A percentile compares a stretch with the other conserved stretches of the same genome.
These are phyloP conservation scores for Poeciliopsis gracilis DNA, from an alignment of 2,797 vertebrate species.

Conservation along the genomic window DNA sequence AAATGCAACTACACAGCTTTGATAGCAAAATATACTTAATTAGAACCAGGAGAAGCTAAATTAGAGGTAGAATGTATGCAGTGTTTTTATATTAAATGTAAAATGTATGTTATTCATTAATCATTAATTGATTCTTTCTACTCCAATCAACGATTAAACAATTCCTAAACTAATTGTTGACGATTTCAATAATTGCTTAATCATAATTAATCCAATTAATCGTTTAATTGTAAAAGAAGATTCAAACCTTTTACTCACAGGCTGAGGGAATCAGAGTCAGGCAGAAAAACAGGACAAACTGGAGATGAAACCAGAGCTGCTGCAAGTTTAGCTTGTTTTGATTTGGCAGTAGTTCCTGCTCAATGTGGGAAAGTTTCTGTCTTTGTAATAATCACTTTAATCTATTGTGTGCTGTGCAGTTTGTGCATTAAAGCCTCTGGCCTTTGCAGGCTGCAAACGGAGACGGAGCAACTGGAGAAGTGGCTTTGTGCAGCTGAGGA, in stretches of 20 bases:
- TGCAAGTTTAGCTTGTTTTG: slow-evolving; percentile 27
- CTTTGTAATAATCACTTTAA: neutral
- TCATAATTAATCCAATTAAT: too few species aligned
- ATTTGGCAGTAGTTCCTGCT: neutral
- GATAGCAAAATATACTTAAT: too few species aligned
- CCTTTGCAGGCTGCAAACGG: slow-evolving; percentile 46
- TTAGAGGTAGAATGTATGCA: too few species aligned
- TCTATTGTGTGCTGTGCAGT: neutral
- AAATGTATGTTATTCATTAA: too few species aligned
- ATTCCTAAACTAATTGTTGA: too few species aligned
- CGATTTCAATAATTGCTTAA: too few species aligned
- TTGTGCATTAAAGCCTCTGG: neutral
- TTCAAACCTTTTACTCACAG: neutral
- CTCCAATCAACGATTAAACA: too few species aligned
- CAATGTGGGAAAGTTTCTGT: neutral
- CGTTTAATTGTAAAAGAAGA: neutral
- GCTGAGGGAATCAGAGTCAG: neutral
- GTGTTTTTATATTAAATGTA: too few species aligned
- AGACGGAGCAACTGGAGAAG: slow-evolving; percentile 33
- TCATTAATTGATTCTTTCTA: too few species aligned
- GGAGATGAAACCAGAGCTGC: neutral
- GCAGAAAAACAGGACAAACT: neutral
- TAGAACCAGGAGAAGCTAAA: too few species aligned
- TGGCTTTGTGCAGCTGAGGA: slow-evolving; percentile 45
- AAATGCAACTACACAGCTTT: too few species aligned